Base-by-base conservation (phyloP, 2,113 vertebrate species). In the Bagarius yarrelli region DNA sequence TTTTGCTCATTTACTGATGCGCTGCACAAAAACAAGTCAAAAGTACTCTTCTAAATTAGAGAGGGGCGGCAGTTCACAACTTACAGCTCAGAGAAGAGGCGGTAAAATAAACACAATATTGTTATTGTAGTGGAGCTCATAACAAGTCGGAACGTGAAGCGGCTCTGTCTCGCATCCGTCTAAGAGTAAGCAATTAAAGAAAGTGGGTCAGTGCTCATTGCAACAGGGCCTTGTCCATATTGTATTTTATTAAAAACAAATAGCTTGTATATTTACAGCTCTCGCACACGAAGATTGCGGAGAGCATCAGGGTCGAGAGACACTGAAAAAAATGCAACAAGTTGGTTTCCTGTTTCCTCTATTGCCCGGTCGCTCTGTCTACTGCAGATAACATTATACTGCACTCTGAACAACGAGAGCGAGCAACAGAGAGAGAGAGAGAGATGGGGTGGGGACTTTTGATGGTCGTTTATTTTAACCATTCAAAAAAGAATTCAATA, bases 241-340 rank as follows among this genome's bases (percentile, higher is more conserved):
- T 52, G 25, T 75, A 60, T 63, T 75, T 76, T 81, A 81, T 81
- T 81, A 81, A 81, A 81, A 75, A 81, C 80, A 81, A 81, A 81
- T 75, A 74, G 80, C 40, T 61, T 66, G 80, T 56, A 32, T 66
- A 66, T 75, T 59, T 21, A 3, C 23, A 8, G 23, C 59, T 61
- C 50, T 63, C 69, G n/a, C 21, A 2, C 40, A 18, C 57, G 6
- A 72, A 44, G 40, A 74, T 74, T 53, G 79, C 9, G 2, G 70
- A 74, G 79, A 81, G 47, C 59, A 14, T n/a, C 34, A 0, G 72
- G 80, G 80, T 64, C 34, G 32, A 53, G 16, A 56, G 70, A 47
- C 53, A 55, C 59, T 19, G n/a, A 75, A 44, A 25, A 66, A 66
- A 53, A 66, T n/a, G n/a, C 79, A 71, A 61, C 61, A 59, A 59